These are phyloP conservation scores for Tricholaema leucomelas DNA, from an alignment of 2,113 vertebrate genomes.

Conservation along the genomic window DNA sequence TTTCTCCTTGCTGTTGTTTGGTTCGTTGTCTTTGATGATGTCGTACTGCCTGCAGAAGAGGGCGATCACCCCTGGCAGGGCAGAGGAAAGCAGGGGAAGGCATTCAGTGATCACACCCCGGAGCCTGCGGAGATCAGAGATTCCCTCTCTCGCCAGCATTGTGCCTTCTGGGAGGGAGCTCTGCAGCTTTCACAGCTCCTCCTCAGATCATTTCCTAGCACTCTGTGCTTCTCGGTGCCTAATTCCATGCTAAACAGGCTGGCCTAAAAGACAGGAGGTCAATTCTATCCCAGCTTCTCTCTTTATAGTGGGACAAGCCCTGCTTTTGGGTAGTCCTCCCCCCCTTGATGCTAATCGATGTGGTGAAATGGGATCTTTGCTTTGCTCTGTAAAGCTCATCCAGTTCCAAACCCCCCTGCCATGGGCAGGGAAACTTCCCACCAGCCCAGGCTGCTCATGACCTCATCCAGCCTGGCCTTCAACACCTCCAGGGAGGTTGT, in stretches of 20 bases:
- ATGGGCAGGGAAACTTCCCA: too few species aligned
- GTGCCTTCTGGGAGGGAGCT: neutral
- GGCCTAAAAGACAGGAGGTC: neutral
- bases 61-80: slow-evolving; percentile 88
- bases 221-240: neutral
- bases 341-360: too few species aligned
- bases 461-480: too few species aligned
- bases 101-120: neutral
- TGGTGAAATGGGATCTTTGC: neutral
- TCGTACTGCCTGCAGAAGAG: slow-evolving; percentile 97
- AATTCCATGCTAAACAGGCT: neutral
- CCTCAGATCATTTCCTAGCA: neutral
- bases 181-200: neutral
- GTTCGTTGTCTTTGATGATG: slow-evolving; percentile 98
- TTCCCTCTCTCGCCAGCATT: neutral
- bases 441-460: too few species aligned
- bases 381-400: neutral
- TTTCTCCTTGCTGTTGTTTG: slow-evolving; percentile 98
- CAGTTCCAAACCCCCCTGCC: too few species aligned
- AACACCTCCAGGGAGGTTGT: too few species aligned
- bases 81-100: neutral
- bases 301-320: neutral
- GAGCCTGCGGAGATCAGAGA: neutral
- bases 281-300: neutral
- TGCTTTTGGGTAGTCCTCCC: neutral